Conservation (phyloP, 1,140 invertebrate genomes). For the Lucilia cuprina region DNA sequence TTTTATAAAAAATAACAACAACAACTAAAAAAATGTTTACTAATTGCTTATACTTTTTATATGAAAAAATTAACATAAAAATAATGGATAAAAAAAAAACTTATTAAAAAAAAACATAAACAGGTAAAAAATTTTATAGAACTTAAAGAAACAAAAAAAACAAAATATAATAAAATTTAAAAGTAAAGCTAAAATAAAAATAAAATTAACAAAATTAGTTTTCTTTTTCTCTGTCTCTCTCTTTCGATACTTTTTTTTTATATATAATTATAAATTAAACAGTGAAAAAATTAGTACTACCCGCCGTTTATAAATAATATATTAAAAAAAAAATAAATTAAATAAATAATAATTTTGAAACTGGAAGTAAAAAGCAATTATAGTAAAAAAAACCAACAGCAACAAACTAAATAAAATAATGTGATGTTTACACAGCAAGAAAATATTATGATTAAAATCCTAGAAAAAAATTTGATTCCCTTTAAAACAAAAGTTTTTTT, state of each 20-base stretch:
- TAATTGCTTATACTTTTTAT: slow-evolving; percentile 44
- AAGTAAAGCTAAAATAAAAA: slow-evolving; percentile 18
- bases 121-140: slow-evolving; percentile 1
- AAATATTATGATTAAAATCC: neutral
- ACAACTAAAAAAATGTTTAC: slow-evolving; percentile 41
- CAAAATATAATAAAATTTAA: neutral
- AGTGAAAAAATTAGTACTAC: slow-evolving; percentile 36
- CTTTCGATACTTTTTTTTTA: slow-evolving; percentile 23
- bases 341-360: neutral
- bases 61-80: slow-evolving; percentile 44
- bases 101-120: slow-evolving; percentile 37
- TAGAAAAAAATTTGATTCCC: neutral
- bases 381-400: neutral
- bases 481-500: neutral
- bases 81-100: slow-evolving; percentile 37
- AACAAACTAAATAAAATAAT: neutral
- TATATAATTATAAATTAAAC: slow-evolving; percentile 35
- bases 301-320: slow-evolving; percentile 35
- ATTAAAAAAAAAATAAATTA: neutral
- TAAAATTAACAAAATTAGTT: slow-evolving; percentile 14
- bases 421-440: neutral
- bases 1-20: neutral
- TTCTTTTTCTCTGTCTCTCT: neutral
- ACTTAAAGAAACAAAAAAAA: too few species aligned
- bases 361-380: neutral